phyloP scores from a whole-genome alignment of 2,888 invertebrate genomes.

The Endomychus coccineus region DNA sequence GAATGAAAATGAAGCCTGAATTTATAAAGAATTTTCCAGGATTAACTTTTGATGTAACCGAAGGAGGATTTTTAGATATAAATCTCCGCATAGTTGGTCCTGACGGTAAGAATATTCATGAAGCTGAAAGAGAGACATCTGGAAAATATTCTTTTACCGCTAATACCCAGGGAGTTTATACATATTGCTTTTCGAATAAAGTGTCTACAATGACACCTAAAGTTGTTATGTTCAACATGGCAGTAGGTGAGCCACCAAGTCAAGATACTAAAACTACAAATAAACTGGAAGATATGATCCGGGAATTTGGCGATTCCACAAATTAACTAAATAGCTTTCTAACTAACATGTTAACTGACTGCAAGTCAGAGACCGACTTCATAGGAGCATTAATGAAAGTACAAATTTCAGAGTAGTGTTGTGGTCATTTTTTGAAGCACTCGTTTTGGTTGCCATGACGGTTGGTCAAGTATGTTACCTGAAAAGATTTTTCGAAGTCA shows the following conservation, averaged over 20 bases:
- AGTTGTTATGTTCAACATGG: conserved; percentile 95
- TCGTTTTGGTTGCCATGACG: conserved; percentile 92
- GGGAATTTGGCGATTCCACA: conserved; percentile 89
- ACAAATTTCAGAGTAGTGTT: conserved; percentile 96
- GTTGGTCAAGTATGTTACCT: conserved; percentile 96
- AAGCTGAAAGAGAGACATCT: conserved; percentile 89
- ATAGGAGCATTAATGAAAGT: conserved; percentile 95
- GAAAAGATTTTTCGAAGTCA: conserved; percentile 98
- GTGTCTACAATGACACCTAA: conserved; percentile 99
- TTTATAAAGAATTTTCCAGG: conserved; percentile 55
- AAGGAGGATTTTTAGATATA: conserved; percentile 98
- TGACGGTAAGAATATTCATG: conserved; percentile 80
- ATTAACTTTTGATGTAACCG: conserved; percentile 96
- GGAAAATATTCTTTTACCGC: conserved; percentile 98
- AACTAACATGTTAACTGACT: too few species aligned
- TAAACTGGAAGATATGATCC: conserved; percentile 96
- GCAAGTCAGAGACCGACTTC: conserved; percentile 96
- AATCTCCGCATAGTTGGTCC: conserved; percentile 94
- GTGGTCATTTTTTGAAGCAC: conserved; percentile 98
- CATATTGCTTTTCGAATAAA: conserved; percentile 95
- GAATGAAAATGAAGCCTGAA: too few species aligned
- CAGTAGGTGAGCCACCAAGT: conserved; percentile 69
- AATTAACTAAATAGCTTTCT: too few species aligned
- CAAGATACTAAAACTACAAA: conserved; percentile 66
- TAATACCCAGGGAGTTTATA: conserved; percentile 81